A percentile compares a stretch with the other conserved stretches of the same genome.
Evolutionary conservation across 2,888 invertebrate genomes (phyloP).

Genomic region (Embidobia sp.): DNA sequence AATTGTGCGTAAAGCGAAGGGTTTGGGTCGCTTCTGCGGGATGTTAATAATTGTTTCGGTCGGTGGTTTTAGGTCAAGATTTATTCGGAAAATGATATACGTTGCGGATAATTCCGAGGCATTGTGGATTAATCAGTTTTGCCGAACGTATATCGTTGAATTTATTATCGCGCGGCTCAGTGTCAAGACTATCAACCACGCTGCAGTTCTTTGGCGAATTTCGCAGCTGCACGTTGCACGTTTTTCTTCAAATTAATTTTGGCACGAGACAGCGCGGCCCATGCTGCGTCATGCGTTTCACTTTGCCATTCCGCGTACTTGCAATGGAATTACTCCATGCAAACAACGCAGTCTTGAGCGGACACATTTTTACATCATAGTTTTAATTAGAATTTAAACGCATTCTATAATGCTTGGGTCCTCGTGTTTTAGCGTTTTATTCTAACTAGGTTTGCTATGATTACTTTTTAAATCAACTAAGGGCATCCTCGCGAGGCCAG

Average conservation of each 20-base stretch:
- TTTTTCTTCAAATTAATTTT: constrained; percentile 45
- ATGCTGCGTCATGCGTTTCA: constrained; percentile 35
- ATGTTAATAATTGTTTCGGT: no score
- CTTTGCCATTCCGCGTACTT: constrained; percentile 16
- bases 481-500: no score
- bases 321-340: constrained; percentile 21
- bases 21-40: no score
- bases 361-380: no score
- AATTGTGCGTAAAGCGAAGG: constrained; percentile 49
- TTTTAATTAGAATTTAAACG: no score
- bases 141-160: constrained; percentile 8
- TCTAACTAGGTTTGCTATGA: no score
- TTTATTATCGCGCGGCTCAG: constrained; percentile 17
- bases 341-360: no score
- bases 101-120: constrained; percentile 20
- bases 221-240: constrained; percentile 24
- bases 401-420: no score
- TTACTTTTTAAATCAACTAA: no score
- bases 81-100: constrained; percentile 34
- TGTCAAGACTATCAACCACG: constrained; percentile 9
- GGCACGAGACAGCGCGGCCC: constrained; percentile 4
- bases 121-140: constrained; percentile 37
- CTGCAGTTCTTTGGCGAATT: constrained; percentile 22
- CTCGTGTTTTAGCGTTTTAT: no score
- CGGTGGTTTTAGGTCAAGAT: no score